phyloP scores from a whole-genome alignment of 2,797 vertebrate genomes.

The Sciurus carolinensis region DNA sequence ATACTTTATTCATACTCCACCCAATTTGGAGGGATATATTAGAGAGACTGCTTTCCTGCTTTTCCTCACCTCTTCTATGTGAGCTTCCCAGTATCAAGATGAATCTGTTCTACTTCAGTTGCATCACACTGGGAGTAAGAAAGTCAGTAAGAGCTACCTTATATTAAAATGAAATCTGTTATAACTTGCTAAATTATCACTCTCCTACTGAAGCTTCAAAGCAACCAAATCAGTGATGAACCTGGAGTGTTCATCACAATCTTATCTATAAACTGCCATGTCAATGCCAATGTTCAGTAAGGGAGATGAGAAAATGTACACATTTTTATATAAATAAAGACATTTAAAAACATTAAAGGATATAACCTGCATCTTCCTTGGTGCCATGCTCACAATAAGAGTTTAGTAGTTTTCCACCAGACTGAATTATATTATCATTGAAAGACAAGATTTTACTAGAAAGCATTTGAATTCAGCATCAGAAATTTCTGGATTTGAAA shows the following conservation, averaged over 20 bases:
- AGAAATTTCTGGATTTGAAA: conserved; percentile 23
- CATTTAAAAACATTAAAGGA: conserved; percentile 15
- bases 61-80: not conserved
- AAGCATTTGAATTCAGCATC: not conserved
- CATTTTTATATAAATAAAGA: conserved; percentile 7
- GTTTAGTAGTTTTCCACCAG: not conserved
- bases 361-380: not conserved
- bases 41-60: not conserved
- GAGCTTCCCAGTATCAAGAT: not conserved
- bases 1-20: not conserved
- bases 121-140: not conserved
- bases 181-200: not conserved
- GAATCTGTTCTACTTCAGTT: not conserved
- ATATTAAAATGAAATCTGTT: not conserved
- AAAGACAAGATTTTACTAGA: conserved; percentile 29
- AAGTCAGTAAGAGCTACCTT: not conserved
- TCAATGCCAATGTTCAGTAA: not conserved
- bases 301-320: not conserved
- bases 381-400: not conserved
- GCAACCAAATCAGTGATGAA: not conserved
- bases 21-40: not conserved
- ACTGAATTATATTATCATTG: conserved; percentile 29
- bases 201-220: not conserved
- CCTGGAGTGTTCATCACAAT: not conserved
- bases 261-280: not conserved